Percentiles rank a stretch among this genome's conserved stretches.
phyloP scores from a whole-genome alignment of 2,888 invertebrate genomes.

The Machimus atricapillus region DNA sequence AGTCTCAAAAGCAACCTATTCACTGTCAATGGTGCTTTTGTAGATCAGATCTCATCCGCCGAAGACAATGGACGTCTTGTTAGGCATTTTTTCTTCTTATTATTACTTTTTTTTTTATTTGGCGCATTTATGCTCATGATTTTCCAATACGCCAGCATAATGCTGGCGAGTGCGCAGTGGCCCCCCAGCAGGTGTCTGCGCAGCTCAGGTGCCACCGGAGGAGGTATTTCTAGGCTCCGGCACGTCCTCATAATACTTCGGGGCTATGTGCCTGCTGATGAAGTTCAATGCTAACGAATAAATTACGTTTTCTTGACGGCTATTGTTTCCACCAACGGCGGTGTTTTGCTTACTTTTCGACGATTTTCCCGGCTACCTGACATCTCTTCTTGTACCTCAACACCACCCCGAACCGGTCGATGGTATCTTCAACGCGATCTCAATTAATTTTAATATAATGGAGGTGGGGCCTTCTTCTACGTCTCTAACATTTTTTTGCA shows the following conservation, averaged over 20 bases:
- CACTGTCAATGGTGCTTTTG: conserved; percentile 14
- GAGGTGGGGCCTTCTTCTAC: not conserved
- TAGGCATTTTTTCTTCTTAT: not conserved
- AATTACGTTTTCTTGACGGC: conserved; percentile 23
- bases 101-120: not conserved
- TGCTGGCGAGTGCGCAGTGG: not conserved
- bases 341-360: not conserved
- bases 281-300: conserved; percentile 37
- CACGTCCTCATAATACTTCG: conserved; percentile 24
- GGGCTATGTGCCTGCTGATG: not conserved
- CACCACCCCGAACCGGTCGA: not conserved
- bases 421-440: conserved; percentile 13
- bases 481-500: not conserved
- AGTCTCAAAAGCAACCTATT: not conserved
- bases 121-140: not conserved
- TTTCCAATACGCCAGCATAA: not conserved
- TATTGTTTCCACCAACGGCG: conserved; percentile 10
- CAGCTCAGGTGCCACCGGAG: not conserved
- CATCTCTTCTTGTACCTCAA: not conserved
- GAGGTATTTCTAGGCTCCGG: conserved; percentile 5
- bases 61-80: conserved; percentile 17
- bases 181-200: not conserved
- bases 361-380: not conserved
- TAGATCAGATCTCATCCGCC: conserved; percentile 32
- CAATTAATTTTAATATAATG: conserved; percentile 19